Percentiles rank a stretch among this genome's conserved stretches.
phyloP scores from a whole-genome alignment of 2,113 vertebrate genomes.

The Malaclemys terrapin region DNA sequence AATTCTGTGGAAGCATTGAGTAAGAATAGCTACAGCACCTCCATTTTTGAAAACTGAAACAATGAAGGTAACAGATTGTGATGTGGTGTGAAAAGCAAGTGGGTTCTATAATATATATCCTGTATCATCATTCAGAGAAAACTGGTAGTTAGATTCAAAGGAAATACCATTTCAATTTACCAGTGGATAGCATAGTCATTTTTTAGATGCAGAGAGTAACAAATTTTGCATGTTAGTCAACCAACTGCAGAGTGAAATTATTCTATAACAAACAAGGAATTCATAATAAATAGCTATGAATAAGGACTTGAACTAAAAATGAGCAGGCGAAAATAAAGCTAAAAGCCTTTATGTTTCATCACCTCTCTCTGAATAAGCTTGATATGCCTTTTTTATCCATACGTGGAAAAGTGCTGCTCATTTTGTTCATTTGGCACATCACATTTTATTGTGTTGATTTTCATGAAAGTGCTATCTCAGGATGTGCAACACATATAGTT shows the following conservation, averaged over 20 bases:
- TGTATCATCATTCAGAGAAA: not conserved
- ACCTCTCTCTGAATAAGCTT: slow-evolving; percentile 1
- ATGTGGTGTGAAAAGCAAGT: slow-evolving; percentile 12
- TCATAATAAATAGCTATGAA: not conserved
- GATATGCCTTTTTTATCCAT: not conserved
- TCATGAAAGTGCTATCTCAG: slow-evolving; percentile 28
- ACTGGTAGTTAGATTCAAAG: not conserved
- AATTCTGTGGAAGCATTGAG: not conserved
- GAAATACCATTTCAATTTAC: slow-evolving; percentile 15
- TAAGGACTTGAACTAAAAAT: not conserved
- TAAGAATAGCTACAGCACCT: slow-evolving; percentile 17
- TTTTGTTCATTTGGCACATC: slow-evolving; percentile 49
- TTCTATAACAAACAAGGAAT: not conserved
- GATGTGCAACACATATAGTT: not conserved
- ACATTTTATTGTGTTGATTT: slow-evolving; percentile 64
- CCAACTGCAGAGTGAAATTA: not conserved
- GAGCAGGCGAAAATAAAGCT: not conserved
- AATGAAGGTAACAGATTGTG: not conserved
- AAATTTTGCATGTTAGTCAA: not conserved
- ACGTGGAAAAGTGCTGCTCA: slow-evolving; percentile 20
- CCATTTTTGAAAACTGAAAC: slow-evolving; percentile 5
- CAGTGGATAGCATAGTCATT: not conserved
- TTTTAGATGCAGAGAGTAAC: not conserved
- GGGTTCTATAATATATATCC: not conserved
- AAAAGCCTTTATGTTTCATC: slow-evolving; percentile 7